Conservation (phyloP, 2,113 vertebrate genomes). For the Gobiocypris rarus region DNA sequence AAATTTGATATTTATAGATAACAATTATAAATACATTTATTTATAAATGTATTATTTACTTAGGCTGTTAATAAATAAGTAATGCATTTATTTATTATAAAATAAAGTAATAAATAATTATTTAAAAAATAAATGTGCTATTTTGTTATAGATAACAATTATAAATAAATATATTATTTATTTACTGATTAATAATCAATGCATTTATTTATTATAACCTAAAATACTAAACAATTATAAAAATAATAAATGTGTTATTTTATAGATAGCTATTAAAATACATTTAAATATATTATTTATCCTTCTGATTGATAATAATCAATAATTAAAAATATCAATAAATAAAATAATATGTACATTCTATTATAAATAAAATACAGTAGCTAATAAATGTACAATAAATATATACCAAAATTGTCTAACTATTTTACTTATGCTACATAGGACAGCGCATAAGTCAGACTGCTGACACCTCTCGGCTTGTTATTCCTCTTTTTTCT, state of each 20-base stretch:
- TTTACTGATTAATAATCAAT: not conserved
- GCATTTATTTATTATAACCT: no score
- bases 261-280: no score
- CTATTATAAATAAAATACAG: no score
- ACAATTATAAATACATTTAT: not conserved
- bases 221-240: not conserved
- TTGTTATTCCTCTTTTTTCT: slow-evolving; percentile 19
- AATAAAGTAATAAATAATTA: no score
- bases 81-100: no score
- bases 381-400: not conserved
- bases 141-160: no score
- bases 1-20: no score
- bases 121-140: no score
- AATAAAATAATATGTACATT: not conserved
- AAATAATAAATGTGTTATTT: no score
- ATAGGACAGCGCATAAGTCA: not conserved
- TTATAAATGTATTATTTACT: not conserved
- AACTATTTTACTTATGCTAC: not conserved
- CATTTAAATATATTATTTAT: no score
- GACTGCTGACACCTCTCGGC: slow-evolving; percentile 17
- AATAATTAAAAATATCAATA: not conserved
- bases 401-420: not conserved
- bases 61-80: not conserved
- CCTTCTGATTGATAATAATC: not conserved
- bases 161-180: no score